Conservation (phyloP, 2,113 vertebrate species). For the Castor canadensis region DNA sequence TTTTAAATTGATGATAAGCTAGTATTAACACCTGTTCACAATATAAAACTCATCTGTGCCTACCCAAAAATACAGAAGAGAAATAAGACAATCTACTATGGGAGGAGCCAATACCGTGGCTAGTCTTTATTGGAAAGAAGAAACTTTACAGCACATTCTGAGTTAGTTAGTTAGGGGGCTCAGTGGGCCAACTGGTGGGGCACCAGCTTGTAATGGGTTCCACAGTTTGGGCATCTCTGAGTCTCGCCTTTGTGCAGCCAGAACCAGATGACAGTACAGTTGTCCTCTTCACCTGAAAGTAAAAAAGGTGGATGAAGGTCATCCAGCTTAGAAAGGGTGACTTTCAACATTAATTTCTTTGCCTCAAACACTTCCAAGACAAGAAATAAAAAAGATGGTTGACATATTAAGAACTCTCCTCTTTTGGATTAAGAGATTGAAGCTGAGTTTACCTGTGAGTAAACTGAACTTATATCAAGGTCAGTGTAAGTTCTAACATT, state of each 20-base stretch:
- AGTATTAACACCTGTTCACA: background rate
- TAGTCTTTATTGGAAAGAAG: slow-evolving; percentile 68
- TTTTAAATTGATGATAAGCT: background rate
- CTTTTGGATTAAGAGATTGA: background rate
- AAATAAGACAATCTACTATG: background rate
- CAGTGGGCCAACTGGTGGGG: slow-evolving; percentile 82
- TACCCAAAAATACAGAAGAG: background rate
- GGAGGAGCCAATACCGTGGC: slow-evolving; percentile 50
- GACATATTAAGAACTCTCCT: background rate
- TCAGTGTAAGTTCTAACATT: background rate
- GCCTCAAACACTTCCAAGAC: background rate
- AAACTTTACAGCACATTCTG: slow-evolving; percentile 31
- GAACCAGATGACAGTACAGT: slow-evolving; percentile 91
- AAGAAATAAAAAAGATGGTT: background rate
- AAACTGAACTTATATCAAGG: background rate
- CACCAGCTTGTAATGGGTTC: slow-evolving; percentile 91
- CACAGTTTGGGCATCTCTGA: slow-evolving; percentile 92
- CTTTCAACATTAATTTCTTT: background rate
- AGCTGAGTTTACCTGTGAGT: background rate
- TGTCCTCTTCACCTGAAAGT: slow-evolving; percentile 92
- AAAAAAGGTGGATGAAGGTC: background rate
- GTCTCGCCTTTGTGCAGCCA: slow-evolving; percentile 92
- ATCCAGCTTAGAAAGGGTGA: background rate
- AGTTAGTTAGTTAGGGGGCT: background rate
- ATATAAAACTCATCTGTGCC: background rate